Evolutionary conservation across 1,140 invertebrate genomes (phyloP), one percentile per base, ranked within the genome.

Genomic region (Galleria mellonella): DNA sequence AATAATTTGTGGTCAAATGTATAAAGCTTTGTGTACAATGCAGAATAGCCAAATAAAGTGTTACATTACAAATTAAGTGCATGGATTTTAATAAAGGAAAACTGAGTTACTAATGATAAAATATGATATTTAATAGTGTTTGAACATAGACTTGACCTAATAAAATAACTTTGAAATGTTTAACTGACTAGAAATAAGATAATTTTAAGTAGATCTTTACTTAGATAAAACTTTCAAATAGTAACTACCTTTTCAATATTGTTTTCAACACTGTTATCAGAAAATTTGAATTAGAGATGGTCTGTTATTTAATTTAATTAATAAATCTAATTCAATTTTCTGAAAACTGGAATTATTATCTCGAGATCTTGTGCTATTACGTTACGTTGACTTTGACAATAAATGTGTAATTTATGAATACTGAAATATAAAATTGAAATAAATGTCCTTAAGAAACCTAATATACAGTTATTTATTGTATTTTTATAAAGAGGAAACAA

Each of bases 331-430:
- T 6, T 6, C 2, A 23, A 2, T 23, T 23, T 23, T 23, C 6
- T 23, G 17, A 3, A 23, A n/a, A n/a, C n/a, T 23, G 17, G 2
- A 2, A 3, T 23, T 23, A 23, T 51, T 55, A 50, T 57, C 62
- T 65, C 47, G 43, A 42, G 55, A 65, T 66, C 62, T 72, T 69
- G 60, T 62, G 52, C 67, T 72, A 63, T 68, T 57, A 61, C 55
- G 59, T 83, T 83, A 81, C 67, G 72, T 83, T 83, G 69, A 83
- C 76, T 83, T 81, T 81, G 78, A 83, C 78, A 83, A 83, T 83
- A 83, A 83, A 76, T 81, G 76, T 83, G 70, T 78, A 72, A 78
- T 73, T 72, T 69, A 72, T 62, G 63, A 64, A 40, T 55, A 68
- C 55, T 58, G 54, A 57, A 67, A 57, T 56, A 53, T 68, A 64